Evolutionary conservation across 2,888 invertebrate species (phyloP).

Genomic region (Cantharis flavilabris): DNA sequence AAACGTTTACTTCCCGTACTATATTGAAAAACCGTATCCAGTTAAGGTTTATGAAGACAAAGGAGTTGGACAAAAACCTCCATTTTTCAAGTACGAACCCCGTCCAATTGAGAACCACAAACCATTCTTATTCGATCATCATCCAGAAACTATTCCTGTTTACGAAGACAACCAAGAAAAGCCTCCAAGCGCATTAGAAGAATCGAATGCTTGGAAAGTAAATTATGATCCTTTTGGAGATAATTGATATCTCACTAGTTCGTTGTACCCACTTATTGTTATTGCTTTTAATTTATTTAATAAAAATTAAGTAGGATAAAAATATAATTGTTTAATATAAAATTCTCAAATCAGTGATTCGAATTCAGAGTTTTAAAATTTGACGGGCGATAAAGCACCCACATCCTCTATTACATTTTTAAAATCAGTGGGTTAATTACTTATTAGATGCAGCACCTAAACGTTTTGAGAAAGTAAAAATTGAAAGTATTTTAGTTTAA

Average conservation of each 20-base stretch:
- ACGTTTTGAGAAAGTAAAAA: slow-evolving; percentile 1
- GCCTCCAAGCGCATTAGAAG: not conserved
- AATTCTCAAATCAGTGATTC: too few relatives aligned
- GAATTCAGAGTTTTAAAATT: not conserved
- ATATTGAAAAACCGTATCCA: slow-evolving; percentile 76
- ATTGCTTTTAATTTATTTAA: not conserved
- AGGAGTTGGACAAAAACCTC: slow-evolving; percentile 68
- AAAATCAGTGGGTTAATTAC: not conserved
- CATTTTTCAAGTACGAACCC: slow-evolving; percentile 58
- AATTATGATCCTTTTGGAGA: not conserved
- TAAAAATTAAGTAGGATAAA: slow-evolving; percentile 1
- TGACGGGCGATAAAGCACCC: not conserved
- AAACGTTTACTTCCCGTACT: slow-evolving; percentile 70
- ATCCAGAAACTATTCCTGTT: not conserved
- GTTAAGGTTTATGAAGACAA: slow-evolving; percentile 70
- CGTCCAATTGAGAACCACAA: slow-evolving; percentile 70
- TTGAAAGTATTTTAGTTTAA: slow-evolving; percentile 2
- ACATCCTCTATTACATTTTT: not conserved
- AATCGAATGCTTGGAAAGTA: not conserved
- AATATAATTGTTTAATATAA: not conserved
- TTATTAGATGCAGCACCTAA: not conserved
- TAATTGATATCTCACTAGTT: not conserved
- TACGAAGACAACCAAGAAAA: not conserved
- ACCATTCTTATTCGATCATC: slow-evolving; percentile 57
- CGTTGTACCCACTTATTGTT: not conserved